These are phyloP conservation scores for Antheraea yamamai DNA, from an alignment of 2,888 invertebrate species.

Conservation along the genomic window DNA sequence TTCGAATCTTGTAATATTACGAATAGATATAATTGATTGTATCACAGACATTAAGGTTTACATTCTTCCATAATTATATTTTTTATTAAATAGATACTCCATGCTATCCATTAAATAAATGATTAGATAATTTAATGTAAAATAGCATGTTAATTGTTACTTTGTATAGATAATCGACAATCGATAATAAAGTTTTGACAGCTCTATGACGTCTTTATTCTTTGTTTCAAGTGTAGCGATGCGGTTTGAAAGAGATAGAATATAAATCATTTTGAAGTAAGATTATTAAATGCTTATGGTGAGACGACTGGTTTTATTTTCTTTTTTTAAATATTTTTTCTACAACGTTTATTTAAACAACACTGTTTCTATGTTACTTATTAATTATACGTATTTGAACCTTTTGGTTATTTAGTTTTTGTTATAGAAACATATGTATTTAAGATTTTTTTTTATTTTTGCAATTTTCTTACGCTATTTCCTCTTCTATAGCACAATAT, in stretches of 20 bases:
- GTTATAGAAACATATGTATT: background rate
- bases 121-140: background rate
- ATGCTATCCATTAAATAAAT: background rate
- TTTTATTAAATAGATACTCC: background rate
- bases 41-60: background rate
- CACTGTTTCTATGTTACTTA: too few relatives aligned
- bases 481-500: background rate
- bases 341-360: too few relatives aligned
- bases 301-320: background rate
- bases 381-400: background rate
- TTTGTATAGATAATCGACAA: background rate
- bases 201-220: background rate
- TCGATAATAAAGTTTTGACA: background rate
- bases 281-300: background rate
- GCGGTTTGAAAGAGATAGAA: background rate
- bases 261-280: background rate
- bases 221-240: background rate
- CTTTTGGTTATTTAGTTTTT: background rate
- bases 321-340: too few relatives aligned
- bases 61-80: background rate
- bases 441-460: background rate
- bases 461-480: background rate
- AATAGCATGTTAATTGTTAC: background rate
- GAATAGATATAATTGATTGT: background rate
- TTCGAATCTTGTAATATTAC: background rate